A percentile compares a stretch with the other conserved stretches of the same genome.
Conservation (phyloP, 37 sponge, comb jelly and placozoan species). For the Lycopodina hypogea region DNA sequence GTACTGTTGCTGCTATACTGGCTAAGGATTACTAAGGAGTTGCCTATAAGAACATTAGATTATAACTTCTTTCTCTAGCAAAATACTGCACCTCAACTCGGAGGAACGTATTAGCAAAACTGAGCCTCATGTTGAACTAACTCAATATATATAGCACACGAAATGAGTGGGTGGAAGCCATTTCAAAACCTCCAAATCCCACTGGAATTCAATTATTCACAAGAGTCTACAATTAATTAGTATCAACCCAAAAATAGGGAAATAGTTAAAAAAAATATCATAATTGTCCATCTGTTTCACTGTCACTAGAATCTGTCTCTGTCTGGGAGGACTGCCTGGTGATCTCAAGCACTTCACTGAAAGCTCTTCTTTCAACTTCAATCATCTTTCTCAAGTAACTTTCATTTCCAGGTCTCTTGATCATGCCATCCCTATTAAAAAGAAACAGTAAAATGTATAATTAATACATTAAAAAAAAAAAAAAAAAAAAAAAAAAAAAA, state of each 20-base stretch:
- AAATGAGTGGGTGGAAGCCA: too few relatives aligned
- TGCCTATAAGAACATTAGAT: too few relatives aligned
- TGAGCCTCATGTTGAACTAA: too few relatives aligned
- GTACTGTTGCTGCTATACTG: not conserved
- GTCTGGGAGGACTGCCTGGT: not conserved
- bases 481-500: not conserved
- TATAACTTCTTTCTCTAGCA: too few relatives aligned
- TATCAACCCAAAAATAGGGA: not conserved
- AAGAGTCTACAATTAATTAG: not conserved
- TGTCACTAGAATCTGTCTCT: not conserved
- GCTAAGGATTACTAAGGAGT: not conserved
- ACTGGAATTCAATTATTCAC: not conserved
- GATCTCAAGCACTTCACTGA: constrained; percentile 27
- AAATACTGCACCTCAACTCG: too few relatives aligned
- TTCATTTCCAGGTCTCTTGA: constrained; percentile 71
- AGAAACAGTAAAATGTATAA: not conserved
- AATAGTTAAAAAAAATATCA: not conserved
- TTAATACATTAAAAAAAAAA: not conserved
- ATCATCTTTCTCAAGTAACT: constrained; percentile 50
- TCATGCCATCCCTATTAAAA: constrained; percentile 76
- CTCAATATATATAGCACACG: too few relatives aligned
- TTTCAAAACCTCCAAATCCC: not conserved
- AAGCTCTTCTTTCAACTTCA: constrained; percentile 54
- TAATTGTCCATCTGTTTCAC: not conserved
- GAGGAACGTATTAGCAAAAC: too few relatives aligned